A percentile compares a stretch with the other conserved stretches of the same genome.
Evolutionary conservation across 92 coral and sea anemone species (phyloP).

Genomic region (Montipora capitata): DNA sequence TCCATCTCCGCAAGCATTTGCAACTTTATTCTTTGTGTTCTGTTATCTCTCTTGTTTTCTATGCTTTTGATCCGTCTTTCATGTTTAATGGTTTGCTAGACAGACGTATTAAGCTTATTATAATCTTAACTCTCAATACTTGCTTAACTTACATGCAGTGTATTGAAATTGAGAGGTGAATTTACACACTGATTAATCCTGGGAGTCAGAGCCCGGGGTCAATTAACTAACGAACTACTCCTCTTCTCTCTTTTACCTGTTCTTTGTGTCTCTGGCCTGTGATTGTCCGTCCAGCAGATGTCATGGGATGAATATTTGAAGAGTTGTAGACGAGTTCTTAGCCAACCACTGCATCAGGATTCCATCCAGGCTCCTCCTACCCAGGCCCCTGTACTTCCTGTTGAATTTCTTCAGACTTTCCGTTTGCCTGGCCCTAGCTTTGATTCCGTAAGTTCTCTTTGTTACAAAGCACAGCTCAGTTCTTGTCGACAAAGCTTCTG

Average conservation of each 20-base stretch:
- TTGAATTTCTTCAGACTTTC: slow-evolving; percentile 48
- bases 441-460: slow-evolving; percentile 49
- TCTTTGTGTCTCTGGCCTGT: background rate
- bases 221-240: background rate
- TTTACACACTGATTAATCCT: too few relatives aligned
- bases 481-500: background rate
- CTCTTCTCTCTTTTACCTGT: background rate
- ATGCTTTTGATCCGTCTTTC: too few relatives aligned
- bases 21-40: too few relatives aligned
- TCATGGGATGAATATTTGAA: slow-evolving; percentile 53
- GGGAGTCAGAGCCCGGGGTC: too few relatives aligned
- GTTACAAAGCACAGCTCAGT: background rate
- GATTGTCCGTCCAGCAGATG: slow-evolving; percentile 30
- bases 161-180: too few relatives aligned
- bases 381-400: slow-evolving; percentile 9
- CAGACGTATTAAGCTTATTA: too few relatives aligned
- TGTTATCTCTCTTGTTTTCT: too few relatives aligned
- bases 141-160: too few relatives aligned
- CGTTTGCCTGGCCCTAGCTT: slow-evolving; percentile 48
- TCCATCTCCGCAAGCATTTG: too few relatives aligned
- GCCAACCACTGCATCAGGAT: slow-evolving; percentile 16
- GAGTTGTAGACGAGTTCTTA: slow-evolving; percentile 48
- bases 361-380: too few relatives aligned
- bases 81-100: too few relatives aligned
- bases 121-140: too few relatives aligned